Evolutionary conservation across 2,888 invertebrate species (phyloP).

Genomic region (Mylabris sibirica): DNA sequence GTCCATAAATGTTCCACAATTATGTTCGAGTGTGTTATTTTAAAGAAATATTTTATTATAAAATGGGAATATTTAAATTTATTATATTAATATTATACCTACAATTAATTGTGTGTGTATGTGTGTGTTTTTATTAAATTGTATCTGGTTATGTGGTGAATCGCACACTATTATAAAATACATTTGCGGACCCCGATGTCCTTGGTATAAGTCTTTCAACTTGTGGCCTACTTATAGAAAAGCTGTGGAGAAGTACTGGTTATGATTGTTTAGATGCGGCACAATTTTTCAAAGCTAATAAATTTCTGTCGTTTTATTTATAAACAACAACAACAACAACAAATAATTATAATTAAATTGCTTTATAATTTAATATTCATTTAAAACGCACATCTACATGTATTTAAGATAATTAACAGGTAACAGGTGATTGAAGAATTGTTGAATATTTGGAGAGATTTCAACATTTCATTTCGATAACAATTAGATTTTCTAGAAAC

Average conservation of each 20-base stretch:
- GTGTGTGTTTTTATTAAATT: slow-evolving; percentile 44
- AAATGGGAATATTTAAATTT: neutral
- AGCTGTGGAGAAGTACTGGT: slow-evolving; percentile 43
- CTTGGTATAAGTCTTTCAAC: slow-evolving; percentile 76
- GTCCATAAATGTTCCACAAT: neutral
- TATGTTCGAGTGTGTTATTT: neutral
- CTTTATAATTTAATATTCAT: too few species aligned
- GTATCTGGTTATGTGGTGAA: slow-evolving; percentile 55
- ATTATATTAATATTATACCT: neutral
- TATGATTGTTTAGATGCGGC: slow-evolving; percentile 50
- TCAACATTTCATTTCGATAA: too few species aligned
- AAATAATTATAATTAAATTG: neutral
- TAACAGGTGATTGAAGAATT: neutral
- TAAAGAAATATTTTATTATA: neutral
- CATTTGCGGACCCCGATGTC: slow-evolving; percentile 69
- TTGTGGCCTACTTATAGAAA: slow-evolving; percentile 61
- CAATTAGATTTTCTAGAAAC: neutral
- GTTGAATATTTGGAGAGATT: too few species aligned
- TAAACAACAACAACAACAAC: slow-evolving; percentile 31
- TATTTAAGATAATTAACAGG: too few species aligned
- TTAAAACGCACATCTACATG: too few species aligned
- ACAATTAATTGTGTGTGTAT: neutral
- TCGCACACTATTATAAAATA: slow-evolving; percentile 43
- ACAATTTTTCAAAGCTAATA: slow-evolving; percentile 35
- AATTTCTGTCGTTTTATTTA: slow-evolving; percentile 37